Evolutionary conservation across 92 coral and sea anemone species (phyloP), one percentile per base, ranked within the genome.

Genomic region (Porites cylindrica): DNA sequence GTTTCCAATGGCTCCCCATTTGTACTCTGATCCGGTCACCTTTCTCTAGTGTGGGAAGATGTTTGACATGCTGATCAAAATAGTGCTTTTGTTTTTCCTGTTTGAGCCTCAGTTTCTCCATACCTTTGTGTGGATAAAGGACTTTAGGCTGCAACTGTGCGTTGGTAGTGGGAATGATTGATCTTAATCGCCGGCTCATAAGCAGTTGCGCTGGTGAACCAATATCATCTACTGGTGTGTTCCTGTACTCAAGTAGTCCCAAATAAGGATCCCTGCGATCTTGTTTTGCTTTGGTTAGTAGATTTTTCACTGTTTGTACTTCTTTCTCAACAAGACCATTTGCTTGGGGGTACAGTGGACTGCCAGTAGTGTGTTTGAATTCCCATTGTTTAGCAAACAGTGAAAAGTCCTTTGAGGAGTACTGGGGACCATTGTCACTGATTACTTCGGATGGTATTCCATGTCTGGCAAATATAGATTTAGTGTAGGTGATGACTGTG

Each of bases 391-490:
- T n/a, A 72, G 91, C 87, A 59, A 88, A 81, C 62, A 51, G 54
- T 26, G 52, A 17, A 82, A 81, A 88, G 43, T 88, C 87, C 50
- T 74, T 72, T 7, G 86, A 73, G 11, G 66, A 17, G 26, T 69
- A 88, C 75, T 81, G 82, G 11, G 87, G 91, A 16, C 87, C 87
- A 24, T 87, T 87, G 84, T 93, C 92, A 47, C 92, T 86, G 75
- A 74, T 83, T 65, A 91, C 89, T 66, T 78, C 88, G 0, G 75
- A 32, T 56, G 96, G 90, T 10, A 93, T 87, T 20, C 91, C 91
- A 59, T 90, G 91, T 86, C 89, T 81, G 8, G 87, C 85, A 67
- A 93, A 82, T 7, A 92, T 70, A 53, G 91, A 85, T 75, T 92
- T 79, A 43, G 47, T 69, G 68, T 18, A 14, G 61, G 21, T n/a